A percentile compares a stretch with the other conserved stretches of the same genome.
These are phyloP conservation scores for Aphaenogaster rudis DNA, from an alignment of 1,140 invertebrate genomes.

Conservation along the genomic window DNA sequence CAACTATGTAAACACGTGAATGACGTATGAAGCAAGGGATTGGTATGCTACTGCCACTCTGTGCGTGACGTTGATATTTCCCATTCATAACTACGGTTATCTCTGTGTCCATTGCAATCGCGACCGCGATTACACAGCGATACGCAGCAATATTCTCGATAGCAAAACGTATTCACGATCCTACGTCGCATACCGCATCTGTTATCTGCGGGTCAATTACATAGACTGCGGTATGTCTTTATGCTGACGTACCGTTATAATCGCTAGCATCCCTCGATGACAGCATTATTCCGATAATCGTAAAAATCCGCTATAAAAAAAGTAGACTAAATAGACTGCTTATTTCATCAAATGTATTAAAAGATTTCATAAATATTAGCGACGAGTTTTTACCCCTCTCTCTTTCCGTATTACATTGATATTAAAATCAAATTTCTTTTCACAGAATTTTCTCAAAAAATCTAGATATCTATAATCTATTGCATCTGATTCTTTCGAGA, in stretches of 20 bases:
- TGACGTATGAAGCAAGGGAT: conserved; percentile 10
- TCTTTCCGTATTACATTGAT: background rate
- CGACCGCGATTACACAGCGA: conserved; percentile 20
- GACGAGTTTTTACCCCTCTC: background rate
- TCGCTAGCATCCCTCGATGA: background rate
- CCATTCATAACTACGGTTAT: conserved; percentile 37
- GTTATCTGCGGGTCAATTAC: conserved; percentile 37
- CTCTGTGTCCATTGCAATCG: conserved; percentile 23
- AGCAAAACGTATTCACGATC: conserved; percentile 27
- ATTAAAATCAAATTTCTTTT: background rate
- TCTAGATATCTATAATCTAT: background rate
- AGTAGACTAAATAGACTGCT: background rate
- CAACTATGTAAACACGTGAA: conserved; percentile 5
- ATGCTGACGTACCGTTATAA: conserved; percentile 36
- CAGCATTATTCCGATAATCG: conserved; percentile 22
- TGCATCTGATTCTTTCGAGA: background rate
- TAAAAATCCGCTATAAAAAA: background rate
- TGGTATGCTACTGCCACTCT: conserved; percentile 3
- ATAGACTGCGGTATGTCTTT: background rate
- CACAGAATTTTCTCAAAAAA: background rate
- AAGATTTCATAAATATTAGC: background rate
- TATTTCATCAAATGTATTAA: background rate
- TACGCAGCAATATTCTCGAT: conserved; percentile 29
- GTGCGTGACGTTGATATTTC: conserved; percentile 29
- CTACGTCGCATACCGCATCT: conserved; percentile 8